These are phyloP conservation scores for Muschampia plurimacula DNA, from an alignment of 2,888 invertebrate species.

Conservation along the genomic window DNA sequence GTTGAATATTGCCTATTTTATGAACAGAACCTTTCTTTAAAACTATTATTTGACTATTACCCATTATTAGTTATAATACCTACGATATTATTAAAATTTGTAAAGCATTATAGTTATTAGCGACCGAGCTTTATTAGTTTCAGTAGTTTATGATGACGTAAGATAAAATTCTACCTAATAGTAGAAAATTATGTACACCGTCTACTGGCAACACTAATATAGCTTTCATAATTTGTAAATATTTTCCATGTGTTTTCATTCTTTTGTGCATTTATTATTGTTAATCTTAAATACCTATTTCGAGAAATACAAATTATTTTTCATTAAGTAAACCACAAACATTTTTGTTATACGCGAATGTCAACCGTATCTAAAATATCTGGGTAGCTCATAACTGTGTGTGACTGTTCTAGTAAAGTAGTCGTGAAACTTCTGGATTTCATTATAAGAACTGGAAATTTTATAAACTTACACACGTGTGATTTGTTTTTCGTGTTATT, in stretches of 20 bases:
- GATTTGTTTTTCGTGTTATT: neutral
- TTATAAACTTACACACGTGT: neutral
- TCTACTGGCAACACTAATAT: no score
- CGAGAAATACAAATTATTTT: neutral
- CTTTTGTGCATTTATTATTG: neutral
- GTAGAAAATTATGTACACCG: neutral
- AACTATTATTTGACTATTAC: no score
- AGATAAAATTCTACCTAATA: neutral
- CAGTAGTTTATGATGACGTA: neutral
- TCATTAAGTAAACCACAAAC: neutral
- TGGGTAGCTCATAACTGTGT: constrained; percentile 27
- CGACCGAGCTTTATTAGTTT: no score
- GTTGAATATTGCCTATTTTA: no score
- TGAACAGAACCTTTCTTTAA: no score
- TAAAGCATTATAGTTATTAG: no score
- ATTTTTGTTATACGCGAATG: neutral
- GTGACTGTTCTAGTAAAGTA: constrained; percentile 48
- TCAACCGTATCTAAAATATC: neutral
- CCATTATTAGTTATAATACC: no score
- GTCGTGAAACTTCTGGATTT: constrained; percentile 42
- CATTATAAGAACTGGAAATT: neutral
- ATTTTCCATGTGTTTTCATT: neutral
- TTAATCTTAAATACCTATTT: neutral
- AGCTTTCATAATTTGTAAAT: neutral
- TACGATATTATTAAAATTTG: no score